Base-by-base conservation (phyloP, 2,888 invertebrate species). In the Yponomeuta malinellus region DNA sequence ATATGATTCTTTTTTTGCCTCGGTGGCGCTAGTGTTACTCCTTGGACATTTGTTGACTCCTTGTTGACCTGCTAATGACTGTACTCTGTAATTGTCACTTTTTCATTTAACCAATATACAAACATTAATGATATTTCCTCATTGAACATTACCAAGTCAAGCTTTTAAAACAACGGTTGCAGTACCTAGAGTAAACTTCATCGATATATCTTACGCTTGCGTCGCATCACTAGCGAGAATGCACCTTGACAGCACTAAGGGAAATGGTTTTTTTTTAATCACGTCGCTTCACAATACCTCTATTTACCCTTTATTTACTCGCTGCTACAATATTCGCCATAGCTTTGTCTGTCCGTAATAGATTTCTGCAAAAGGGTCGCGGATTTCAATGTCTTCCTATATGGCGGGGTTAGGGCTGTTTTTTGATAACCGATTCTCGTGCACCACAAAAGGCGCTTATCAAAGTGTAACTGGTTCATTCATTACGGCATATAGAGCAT, bases 271-370 rank as follows among this genome's bases (percentile, higher is more conserved):
- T 88, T 23, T 86, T 91, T 89, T 85, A 86, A 90, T 88, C 88
- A 88, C 88, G 83, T 87, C 87, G 79, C 83, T 85, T 86, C 81
- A 90, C 89, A 88, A 90, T 90, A 88, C 86, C 89, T 90, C 90
- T n/a, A 89, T 92, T n/a, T n/a, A n/a, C 89, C 90, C 88, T 89
- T 90, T 89, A 90, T 91, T 90, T 87, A 89, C 81, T 85, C 80
- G 76, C 78, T 79, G 83, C 81, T 74, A 90, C 88, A 90, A 90
- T 89, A 88, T 89, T 90, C 85, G 84, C 85, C 79, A 80, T 76
- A 80, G 84, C 86, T 84, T 88, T 87, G 85, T 88, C 84, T 80
- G 81, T 73, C 71, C 74, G 70, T 76, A 76, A 81, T 82, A 79
- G 76, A 79, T 81, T 77, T 70, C 68, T 78, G 80, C 80, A 82